Evolutionary conservation across 1,140 invertebrate species (phyloP), one percentile per base, ranked within the genome.

Genomic region (Dufourea novaeangliae): DNA sequence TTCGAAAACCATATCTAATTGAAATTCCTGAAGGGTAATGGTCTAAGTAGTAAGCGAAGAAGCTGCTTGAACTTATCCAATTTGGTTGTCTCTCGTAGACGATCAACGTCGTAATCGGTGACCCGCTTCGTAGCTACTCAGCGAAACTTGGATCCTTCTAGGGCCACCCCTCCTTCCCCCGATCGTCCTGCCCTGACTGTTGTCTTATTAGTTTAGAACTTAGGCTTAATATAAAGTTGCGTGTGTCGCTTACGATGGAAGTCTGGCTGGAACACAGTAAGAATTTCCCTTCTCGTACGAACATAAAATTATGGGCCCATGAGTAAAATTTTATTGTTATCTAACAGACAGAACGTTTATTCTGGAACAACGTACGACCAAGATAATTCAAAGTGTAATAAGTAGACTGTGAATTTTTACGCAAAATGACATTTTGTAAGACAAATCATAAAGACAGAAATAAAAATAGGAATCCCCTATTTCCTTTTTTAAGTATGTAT

Each of bases 161-260:
- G 50, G 72, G 67, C 54, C 44, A 71, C 62, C 39, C 59, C n/a
- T 44, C 39, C 37, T 27, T 11, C 17, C 63, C 41, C 39, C 52
- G 82, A 84, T 84, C 82, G 67, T 83, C 77, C 57, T 56, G 50
- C 39, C 81, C 11, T 68, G 34, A 14, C 27, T 84, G 81, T 84
- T 83, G 79, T 76, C 84, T 88, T 88, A 88, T 88, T 87, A 88
- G 87, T 88, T 88, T 86, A 63, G 84, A 88, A 88, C 87, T 87
- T 87, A 87, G 75, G 80, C 83, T 84, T 83, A 83, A 79, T 78
- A 80, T 80, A 84, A 83, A 84, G 83, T 84, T 79, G 78, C 83
- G 83, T 79, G 81, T 80, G 83, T 83, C 82, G 69, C 68, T 72
- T 57, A 67, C 70, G 81, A 83, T 77, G 81, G 50, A 83, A 80